Evolutionary conservation across 2,888 invertebrate species (phyloP).

Genomic region (Drosophila lutescens): DNA sequence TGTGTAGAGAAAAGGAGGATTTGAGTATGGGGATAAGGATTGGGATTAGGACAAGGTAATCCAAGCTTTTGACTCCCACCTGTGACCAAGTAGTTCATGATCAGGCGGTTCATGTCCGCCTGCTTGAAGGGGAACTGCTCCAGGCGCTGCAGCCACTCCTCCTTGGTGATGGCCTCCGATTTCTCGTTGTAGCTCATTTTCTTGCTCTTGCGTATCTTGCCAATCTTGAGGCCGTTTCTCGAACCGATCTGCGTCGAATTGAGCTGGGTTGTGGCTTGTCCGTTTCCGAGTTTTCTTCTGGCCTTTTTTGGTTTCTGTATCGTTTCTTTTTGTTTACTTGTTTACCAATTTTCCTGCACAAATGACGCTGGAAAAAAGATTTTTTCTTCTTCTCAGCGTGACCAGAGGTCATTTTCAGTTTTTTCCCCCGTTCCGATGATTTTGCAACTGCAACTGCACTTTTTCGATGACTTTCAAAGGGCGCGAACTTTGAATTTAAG

Average conservation of each 20-base stretch:
- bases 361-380: constrained; percentile 38
- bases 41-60: no score
- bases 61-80: constrained; percentile 85
- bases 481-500: not conserved
- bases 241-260: constrained; percentile 19
- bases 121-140: constrained; percentile 90
- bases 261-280: not conserved
- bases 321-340: not conserved
- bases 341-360: constrained; percentile 17
- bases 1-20: not conserved
- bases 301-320: not conserved
- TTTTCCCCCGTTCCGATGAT: not conserved
- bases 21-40: no score
- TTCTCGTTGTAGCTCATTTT: constrained; percentile 84
- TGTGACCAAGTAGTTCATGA: constrained; percentile 99
- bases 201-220: constrained; percentile 74
- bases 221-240: constrained; percentile 82
- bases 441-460: not conserved
- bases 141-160: constrained; percentile 83
- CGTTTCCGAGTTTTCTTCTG: not conserved
- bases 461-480: not conserved
- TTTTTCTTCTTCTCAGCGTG: constrained; percentile 34
- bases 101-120: constrained; percentile 97
- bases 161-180: constrained; percentile 82
- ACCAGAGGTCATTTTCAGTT: not conserved